These are phyloP conservation scores for Rhincodon typus DNA, from an alignment of 2,797 vertebrate species.

Conservation along the genomic window DNA sequence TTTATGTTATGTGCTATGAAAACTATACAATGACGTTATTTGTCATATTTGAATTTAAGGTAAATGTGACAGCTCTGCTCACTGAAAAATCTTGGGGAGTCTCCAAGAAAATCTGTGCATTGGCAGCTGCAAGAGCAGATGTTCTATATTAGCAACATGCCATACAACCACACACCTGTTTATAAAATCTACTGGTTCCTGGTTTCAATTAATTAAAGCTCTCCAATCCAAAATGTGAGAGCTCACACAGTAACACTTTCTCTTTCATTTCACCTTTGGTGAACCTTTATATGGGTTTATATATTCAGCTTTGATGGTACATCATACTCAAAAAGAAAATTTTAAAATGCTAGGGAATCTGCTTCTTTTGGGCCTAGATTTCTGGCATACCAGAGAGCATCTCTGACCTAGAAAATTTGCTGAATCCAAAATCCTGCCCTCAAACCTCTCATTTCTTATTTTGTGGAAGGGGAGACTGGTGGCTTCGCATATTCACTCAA, in stretches of 20 bases:
- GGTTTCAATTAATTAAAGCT: conserved; percentile 3
- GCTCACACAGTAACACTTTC: background rate
- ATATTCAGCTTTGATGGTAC: background rate
- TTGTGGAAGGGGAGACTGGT: too few relatives aligned
- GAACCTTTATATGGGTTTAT: background rate
- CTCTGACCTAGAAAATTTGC: too few relatives aligned
- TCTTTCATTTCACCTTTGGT: background rate
- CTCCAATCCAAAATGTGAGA: background rate
- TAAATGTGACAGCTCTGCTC: background rate
- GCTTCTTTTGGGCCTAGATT: too few relatives aligned
- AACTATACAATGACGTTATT: background rate
- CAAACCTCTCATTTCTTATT: too few relatives aligned
- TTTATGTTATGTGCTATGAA: background rate
- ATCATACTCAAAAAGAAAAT: background rate
- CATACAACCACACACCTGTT: conserved; percentile 1
- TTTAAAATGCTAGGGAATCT: background rate
- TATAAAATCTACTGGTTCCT: background rate
- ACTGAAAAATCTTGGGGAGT: background rate
- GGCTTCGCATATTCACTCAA: too few relatives aligned
- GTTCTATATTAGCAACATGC: background rate
- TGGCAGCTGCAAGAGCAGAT: conserved; percentile 22
- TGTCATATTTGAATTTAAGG: background rate
- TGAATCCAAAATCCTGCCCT: too few relatives aligned
- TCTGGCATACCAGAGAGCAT: too few relatives aligned
- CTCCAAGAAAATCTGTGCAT: background rate